Evolutionary conservation across 1,140 invertebrate genomes (phyloP).

Genomic region (Philotrypesis tridentata): DNA sequence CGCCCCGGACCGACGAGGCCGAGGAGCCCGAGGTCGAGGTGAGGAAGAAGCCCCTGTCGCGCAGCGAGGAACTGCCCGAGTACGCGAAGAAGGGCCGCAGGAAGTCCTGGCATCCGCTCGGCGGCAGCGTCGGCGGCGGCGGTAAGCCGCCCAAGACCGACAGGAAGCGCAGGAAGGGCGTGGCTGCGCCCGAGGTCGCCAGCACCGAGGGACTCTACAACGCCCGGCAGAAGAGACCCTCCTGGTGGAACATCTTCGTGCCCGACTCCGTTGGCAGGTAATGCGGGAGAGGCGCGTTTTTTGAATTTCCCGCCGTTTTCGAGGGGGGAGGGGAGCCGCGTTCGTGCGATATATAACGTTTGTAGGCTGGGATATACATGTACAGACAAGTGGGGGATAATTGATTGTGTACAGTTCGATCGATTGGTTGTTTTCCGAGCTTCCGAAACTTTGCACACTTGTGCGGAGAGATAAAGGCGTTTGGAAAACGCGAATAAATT

Average conservation of each 20-base stretch:
- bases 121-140: too few relatives aligned
- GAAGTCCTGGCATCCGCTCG: conserved; percentile 83
- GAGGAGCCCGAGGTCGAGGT: too few relatives aligned
- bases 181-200: conserved; percentile 67
- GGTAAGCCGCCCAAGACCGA: conserved; percentile 77
- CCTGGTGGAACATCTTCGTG: conserved; percentile 90
- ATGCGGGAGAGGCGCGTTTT: not conserved
- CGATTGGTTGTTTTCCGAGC: too few relatives aligned
- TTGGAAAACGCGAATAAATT: too few relatives aligned
- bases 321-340: not conserved
- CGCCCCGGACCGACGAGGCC: too few relatives aligned
- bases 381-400: too few relatives aligned
- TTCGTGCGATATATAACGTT: too few relatives aligned
- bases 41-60: too few relatives aligned
- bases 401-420: too few relatives aligned
- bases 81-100: conserved; percentile 73
- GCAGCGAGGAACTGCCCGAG: conserved; percentile 63
- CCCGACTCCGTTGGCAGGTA: conserved; percentile 77
- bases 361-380: too few relatives aligned
- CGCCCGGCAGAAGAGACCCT: conserved; percentile 82
- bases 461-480: too few relatives aligned
- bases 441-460: too few relatives aligned
- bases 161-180: conserved; percentile 79
- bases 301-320: not conserved
- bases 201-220: conserved; percentile 74